Evolutionary conservation across 2,113 vertebrate species (phyloP), one percentile per base, ranked within the genome.

Genomic region (Cynocephalus volans): DNA sequence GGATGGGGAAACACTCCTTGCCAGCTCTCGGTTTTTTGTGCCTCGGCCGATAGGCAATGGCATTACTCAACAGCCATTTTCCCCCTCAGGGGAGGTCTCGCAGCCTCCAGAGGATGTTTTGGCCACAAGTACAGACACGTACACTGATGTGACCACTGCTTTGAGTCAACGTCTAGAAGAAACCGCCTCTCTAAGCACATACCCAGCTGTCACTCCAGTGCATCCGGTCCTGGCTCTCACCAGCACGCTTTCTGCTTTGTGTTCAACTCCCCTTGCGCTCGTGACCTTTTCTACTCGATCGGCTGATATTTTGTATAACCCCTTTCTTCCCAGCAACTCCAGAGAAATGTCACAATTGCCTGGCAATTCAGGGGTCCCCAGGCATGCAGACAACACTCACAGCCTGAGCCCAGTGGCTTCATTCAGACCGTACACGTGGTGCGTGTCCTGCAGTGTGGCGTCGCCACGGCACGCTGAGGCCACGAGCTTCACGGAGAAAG

Each of bases 331-430:
- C 13, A 0, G 87, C 80, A 90, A 15, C 19, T 91, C 94, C 18
- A 41, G 77, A 18, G 82, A 58, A 41, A 2, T 70, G 48, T 97
- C 96, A 54, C 83, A 94, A 83, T 95, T 98, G 92, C 98, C 95
- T 28, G 91, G 96, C 1, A 95, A 76, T 95, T 97, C 96, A 4
- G 65, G 77, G 90, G 83, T 80, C 97, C 84, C 92, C 48, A 91
- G 81, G 88, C 82, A 67, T 5, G 88, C 1, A 19, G 97, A 89
- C 19, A 64, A 96, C 31, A 89, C 98, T 33, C 96, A 97, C 58
- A 96, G 97, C 97, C 97, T 48, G 95, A 99, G 98, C 97, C 98
- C 98, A 48, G 97, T 98, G 98, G 98, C 99, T 98, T 98, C 98
- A 64, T 95, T 96, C 0, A 97, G 95, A 96, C 98, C 98, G 1